Percentiles rank a stretch among this genome's conserved stretches.
phyloP scores from a whole-genome alignment of 2,797 vertebrate species.

The Perdix hodgsoniae region DNA sequence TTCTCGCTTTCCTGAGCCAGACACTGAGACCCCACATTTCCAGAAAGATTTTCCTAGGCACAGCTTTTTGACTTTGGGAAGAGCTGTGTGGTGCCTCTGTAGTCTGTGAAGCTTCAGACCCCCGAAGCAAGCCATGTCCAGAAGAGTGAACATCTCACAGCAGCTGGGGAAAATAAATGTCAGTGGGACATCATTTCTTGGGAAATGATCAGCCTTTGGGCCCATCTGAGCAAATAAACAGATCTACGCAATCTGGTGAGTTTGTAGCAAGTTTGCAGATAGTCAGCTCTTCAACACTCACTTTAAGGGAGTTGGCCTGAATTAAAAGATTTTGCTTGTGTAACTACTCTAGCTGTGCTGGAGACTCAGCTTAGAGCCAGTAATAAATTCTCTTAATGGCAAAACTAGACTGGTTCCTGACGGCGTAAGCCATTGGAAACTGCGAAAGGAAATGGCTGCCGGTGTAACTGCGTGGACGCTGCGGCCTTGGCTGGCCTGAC shows the following conservation, averaged over 20 bases:
- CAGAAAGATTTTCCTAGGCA: not conserved
- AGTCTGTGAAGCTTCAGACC: not conserved
- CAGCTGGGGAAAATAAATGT: not conserved
- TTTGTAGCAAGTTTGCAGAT: not conserved
- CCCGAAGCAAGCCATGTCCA: not conserved
- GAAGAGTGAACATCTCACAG: not conserved
- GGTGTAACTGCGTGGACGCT: not conserved
- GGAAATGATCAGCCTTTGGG: not conserved
- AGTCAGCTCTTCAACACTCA: not conserved
- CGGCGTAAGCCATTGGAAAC: rapidly evolving
- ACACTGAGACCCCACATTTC: not conserved
- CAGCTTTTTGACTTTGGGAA: rapidly evolving
- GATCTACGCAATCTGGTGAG: not conserved
- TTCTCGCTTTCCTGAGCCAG: not conserved
- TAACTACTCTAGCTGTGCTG: constrained; percentile 8
- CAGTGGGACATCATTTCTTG: rapidly evolving
- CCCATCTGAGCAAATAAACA: not conserved
- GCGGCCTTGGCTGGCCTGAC: not conserved
- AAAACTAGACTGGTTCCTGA: constrained; percentile 22
- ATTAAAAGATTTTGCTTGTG: constrained; percentile 38
- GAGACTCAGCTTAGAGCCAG: not conserved
- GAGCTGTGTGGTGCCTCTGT: not conserved
- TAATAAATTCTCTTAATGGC: constrained; percentile 24
- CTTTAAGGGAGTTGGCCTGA: not conserved
- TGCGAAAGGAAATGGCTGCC: not conserved